Evolutionary conservation across 2,888 invertebrate genomes (phyloP).

Genomic region (Diogma glabrata): DNA sequence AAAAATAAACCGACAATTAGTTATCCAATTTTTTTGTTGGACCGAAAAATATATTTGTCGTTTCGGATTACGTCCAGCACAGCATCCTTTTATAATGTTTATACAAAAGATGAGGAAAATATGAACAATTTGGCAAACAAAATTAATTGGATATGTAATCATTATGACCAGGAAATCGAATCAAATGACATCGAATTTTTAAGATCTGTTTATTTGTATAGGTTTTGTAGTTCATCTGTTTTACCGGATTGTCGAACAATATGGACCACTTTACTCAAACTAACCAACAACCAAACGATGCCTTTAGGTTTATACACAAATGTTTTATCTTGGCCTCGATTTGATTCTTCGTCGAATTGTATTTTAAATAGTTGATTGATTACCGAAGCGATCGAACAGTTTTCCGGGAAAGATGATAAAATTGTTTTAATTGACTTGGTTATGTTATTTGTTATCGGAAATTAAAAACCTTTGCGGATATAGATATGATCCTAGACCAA

Average conservation of each 20-base stretch:
- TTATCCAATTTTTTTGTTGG: too few relatives aligned
- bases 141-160: conserved; percentile 49
- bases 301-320: conserved; percentile 35
- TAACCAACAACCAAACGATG: conserved; percentile 28
- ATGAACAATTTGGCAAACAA: conserved; percentile 52
- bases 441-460: conserved; percentile 36
- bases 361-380: conserved; percentile 31
- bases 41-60: conserved; percentile 29
- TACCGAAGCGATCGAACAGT: conserved; percentile 33
- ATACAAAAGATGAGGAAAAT: conserved; percentile 46
- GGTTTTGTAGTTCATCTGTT: conserved; percentile 47
- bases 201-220: conserved; percentile 54
- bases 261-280: conserved; percentile 39
- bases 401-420: conserved; percentile 24
- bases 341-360: conserved; percentile 21
- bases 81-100: conserved; percentile 59
- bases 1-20: too few relatives aligned
- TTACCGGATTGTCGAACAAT: conserved; percentile 38
- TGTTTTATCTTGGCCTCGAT: conserved; percentile 38
- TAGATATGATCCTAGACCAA: conserved; percentile 40
- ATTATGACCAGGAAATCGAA: conserved; percentile 42
- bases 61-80: conserved; percentile 39
- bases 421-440: conserved; percentile 29
- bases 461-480: conserved; percentile 35
- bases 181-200: conserved; percentile 40